phyloP scores from a whole-genome alignment of 2,888 invertebrate species.

The Schizaphis graminum region DNA sequence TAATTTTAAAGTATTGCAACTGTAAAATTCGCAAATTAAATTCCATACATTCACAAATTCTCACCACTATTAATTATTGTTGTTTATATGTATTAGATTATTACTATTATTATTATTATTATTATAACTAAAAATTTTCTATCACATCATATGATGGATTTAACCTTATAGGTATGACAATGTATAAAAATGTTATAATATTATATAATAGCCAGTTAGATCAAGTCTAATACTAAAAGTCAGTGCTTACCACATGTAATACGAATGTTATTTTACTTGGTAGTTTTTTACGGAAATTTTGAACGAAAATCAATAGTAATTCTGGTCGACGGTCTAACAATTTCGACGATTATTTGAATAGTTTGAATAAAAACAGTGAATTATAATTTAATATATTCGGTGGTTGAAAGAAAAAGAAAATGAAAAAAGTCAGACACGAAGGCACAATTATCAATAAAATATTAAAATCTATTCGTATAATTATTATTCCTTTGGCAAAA shows the following conservation, averaged over 20 bases:
- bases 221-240: too few relatives aligned
- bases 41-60: neutral
- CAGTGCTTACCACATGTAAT: too few relatives aligned
- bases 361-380: neutral
- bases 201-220: too few relatives aligned
- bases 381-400: neutral
- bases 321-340: neutral
- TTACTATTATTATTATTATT: neutral
- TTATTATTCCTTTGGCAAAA: neutral
- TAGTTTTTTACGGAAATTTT: neutral
- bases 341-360: neutral
- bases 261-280: too few relatives aligned
- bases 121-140: neutral
- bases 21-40: neutral
- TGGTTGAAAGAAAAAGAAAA: neutral
- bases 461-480: constrained; percentile 19
- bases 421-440: neutral
- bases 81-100: neutral
- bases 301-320: neutral
- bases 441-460: constrained; percentile 1
- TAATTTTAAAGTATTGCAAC: neutral
- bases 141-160: neutral
- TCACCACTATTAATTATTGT: neutral
- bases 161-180: too few relatives aligned
- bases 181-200: too few relatives aligned